Evolutionary conservation across 1,140 invertebrate genomes (phyloP), one percentile per base, ranked within the genome.

Genomic region (Scylla paramamosain): DNA sequence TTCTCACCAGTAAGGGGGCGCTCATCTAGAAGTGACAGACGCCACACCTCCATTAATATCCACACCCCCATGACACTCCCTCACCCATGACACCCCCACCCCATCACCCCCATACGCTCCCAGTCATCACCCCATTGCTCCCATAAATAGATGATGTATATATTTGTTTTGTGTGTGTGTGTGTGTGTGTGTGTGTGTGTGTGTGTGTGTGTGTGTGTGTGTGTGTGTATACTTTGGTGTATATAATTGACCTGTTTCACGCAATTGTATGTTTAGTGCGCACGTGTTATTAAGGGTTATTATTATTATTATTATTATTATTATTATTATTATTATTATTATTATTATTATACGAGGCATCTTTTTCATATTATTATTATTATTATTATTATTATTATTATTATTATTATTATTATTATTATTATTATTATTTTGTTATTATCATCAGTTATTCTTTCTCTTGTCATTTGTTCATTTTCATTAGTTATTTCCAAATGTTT

Each of bases 161-260:
- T 59, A 59, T 59, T 20, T 59, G 52, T 48, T 88, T 25, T 89
- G 29, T 45, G 87, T 89, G 87, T 89, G 87, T 89, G 87, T 89
- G 87, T 89, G 87, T 89, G 87, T 45, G 29, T 59, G 52, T 59
- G 52, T 59, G 52, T 59, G 52, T 59, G 52, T 59, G 12, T 59
- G 52, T 59, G 52, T 59, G 52, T 59, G 52, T 59, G 52, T 59
- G 52, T 59, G 52, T 59, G 52, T 59, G 52, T 59, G 46, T 88
- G 87, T 39, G 87, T 88, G 87, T 88, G 87, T 88, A 29, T 88
- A 29, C 31, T 12, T 31, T 4, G 4, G 46, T 48, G 52, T 59
- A 59, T 4, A 59, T 59, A 59, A 12, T 20, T 59, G 52, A 59
- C 12, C 52, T 20, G 52, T 59, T 39, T 59, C 52, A 59, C 52